A percentile compares a stretch with the other conserved stretches of the same genome.
These are phyloP conservation scores for Cataglyphis cursor DNA, from an alignment of 2,888 invertebrate species.

Conservation along the genomic window DNA sequence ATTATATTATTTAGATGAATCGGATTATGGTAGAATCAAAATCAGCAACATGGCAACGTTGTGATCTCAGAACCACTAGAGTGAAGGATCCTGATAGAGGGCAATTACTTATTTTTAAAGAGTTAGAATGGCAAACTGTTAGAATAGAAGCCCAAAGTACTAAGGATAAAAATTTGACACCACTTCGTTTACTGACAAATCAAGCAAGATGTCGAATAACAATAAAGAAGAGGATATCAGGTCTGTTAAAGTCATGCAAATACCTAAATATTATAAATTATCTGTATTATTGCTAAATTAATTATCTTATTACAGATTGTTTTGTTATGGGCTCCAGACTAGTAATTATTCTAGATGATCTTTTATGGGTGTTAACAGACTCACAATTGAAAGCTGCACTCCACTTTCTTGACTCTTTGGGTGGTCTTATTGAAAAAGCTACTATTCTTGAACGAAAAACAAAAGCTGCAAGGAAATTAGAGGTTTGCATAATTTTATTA, in stretches of 20 bases:
- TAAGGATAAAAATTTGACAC: slow-evolving; percentile 92
- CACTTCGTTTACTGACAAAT: slow-evolving; percentile 96
- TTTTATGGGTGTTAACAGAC: slow-evolving; percentile 98
- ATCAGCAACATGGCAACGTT: slow-evolving; percentile 95
- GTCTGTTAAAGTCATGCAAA: slow-evolving; percentile 86
- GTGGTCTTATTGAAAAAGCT: slow-evolving; percentile 93
- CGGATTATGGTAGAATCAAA: slow-evolving; percentile 97
- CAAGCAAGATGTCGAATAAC: slow-evolving; percentile 97
- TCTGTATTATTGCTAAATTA: slow-evolving; percentile 9
- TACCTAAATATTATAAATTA: slow-evolving; percentile 23
- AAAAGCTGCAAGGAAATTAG: slow-evolving; percentile 95
- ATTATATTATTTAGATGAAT: slow-evolving; percentile 88
- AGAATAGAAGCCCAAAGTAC: slow-evolving; percentile 97
- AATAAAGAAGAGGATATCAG: slow-evolving; percentile 96
- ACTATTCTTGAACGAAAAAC: slow-evolving; percentile 93
- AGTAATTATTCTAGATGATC: slow-evolving; percentile 96
- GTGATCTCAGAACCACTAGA: slow-evolving; percentile 96
- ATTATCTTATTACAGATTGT: slow-evolving; percentile 90
- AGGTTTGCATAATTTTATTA: slow-evolving; percentile 86
- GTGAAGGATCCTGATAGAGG: slow-evolving; percentile 96
- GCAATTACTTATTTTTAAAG: slow-evolving; percentile 98
- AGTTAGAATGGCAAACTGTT: slow-evolving; percentile 98
- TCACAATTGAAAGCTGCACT: slow-evolving; percentile 97
- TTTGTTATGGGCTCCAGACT: slow-evolving; percentile 96
- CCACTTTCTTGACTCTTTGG: slow-evolving; percentile 94